Base-by-base conservation (phyloP, 2,888 invertebrate genomes). In the Malthinus seriepunctatus region DNA sequence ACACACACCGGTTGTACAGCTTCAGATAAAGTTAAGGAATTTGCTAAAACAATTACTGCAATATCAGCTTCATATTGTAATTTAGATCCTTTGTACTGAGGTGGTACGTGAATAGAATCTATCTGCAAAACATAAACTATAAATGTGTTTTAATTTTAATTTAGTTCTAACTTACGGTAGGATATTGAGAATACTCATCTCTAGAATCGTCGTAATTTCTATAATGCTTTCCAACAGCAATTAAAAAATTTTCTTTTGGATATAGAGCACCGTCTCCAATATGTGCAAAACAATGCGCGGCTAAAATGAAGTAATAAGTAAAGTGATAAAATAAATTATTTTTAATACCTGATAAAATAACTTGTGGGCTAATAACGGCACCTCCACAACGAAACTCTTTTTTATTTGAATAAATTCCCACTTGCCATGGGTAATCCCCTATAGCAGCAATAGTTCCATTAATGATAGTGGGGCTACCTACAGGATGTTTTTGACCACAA, bases 1-100 rank as follows among this genome's bases (percentile, higher is more conserved):
- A 73, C 63, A 61, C 79, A 79, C 8, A 78, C 72, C n/a, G 78
- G 76, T 53, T 73, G 74, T 4, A 78, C 73, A 7, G 72, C 67
- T 39, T 63, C 61, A 2, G 73, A 69, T 34, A 75, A 69, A n/a
- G 51, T 60, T 32, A 79, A 70, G n/a, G 57, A 45, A 11, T 63
- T 63, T 39, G 66, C 63, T 12, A 77, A 56, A n/a, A 73, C 63
- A 7, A 79, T 33, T 6, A 78, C 51, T 0, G 78, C 78, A 45
- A 79, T 71, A 63, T 79, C 79, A 8, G 63, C 63, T 10, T 56
- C 50, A 51, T 69, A 76, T n/a, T 67, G 62, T 6, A 64, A 65
- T 9, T 47, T 32, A 8, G 51, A 60, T 11, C 71, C 74, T 49
- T 51, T 62, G 48, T 73, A 75, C 34, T 62, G 51, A n/a, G 33